Conservation (phyloP, 2,888 invertebrate genomes). For the Scelioninae gen. 1 region DNA sequence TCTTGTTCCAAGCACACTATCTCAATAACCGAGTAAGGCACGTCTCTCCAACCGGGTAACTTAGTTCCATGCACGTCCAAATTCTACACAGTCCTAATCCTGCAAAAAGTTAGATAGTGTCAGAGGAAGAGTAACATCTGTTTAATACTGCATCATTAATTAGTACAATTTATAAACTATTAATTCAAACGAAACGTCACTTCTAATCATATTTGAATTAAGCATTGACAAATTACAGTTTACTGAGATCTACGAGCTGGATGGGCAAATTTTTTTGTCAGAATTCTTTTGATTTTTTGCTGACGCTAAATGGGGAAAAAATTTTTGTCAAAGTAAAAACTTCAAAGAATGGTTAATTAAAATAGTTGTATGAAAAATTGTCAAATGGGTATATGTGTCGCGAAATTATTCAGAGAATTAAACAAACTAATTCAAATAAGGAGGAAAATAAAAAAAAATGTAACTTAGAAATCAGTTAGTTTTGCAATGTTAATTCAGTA, state of each 20-base stretch:
- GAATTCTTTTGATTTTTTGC: no score
- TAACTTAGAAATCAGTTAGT: no score
- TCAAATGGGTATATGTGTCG: no score
- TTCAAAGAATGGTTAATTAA: no score
- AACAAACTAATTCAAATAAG: no score
- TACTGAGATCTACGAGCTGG: neutral
- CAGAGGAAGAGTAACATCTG: constrained; percentile 55
- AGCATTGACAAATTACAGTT: constrained; percentile 30
- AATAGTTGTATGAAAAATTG: no score
- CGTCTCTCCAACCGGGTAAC: constrained; percentile 18
- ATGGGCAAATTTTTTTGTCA: no score
- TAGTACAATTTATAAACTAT: constrained; percentile 59
- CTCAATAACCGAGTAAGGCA: constrained; percentile 56
- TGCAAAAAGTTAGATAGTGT: constrained; percentile 52
- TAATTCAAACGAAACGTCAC: constrained; percentile 43
- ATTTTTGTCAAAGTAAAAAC: no score
- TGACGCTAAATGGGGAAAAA: no score
- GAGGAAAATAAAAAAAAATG: no score
- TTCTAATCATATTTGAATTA: constrained; percentile 42
- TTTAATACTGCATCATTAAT: constrained; percentile 61
- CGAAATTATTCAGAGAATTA: no score
- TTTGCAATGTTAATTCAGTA: no score
- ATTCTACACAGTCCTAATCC: constrained; percentile 54
- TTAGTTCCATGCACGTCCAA: constrained; percentile 39
- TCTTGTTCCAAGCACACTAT: constrained; percentile 44